phyloP scores from a whole-genome alignment of 2,888 invertebrate species.

The Ichneumon xanthorius region DNA sequence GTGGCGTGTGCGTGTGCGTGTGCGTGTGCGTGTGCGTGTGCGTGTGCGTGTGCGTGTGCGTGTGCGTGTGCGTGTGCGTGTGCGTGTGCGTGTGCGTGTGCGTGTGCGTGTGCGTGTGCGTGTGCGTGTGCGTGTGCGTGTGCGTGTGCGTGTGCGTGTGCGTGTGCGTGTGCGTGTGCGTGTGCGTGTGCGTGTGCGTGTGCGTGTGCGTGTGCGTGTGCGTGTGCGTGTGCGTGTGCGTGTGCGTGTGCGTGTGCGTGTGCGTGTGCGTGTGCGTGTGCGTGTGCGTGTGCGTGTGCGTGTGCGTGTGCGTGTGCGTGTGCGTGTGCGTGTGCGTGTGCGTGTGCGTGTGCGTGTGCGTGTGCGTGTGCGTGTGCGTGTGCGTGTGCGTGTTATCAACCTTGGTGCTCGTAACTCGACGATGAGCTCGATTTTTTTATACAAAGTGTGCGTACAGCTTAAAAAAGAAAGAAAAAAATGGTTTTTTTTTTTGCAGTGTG shows the following conservation, averaged over 20 bases:
- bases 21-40: not conserved
- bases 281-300: not conserved
- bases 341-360: not conserved
- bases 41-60: not conserved
- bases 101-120: not conserved
- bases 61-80: not conserved
- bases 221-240: not conserved
- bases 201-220: not conserved
- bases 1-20: conserved; percentile 38
- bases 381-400: not conserved
- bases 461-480: not conserved
- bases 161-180: not conserved
- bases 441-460: not conserved
- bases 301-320: not conserved
- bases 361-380: not conserved
- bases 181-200: not conserved
- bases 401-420: not conserved
- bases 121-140: not conserved
- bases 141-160: not conserved
- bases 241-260: not conserved
- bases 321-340: not conserved
- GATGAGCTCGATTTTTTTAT: not conserved
- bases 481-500: not conserved
- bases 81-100: not conserved
- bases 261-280: not conserved